Evolutionary conservation across 2,113 vertebrate species (phyloP).

Genomic region (Brachyhypopomus occidentalis): DNA sequence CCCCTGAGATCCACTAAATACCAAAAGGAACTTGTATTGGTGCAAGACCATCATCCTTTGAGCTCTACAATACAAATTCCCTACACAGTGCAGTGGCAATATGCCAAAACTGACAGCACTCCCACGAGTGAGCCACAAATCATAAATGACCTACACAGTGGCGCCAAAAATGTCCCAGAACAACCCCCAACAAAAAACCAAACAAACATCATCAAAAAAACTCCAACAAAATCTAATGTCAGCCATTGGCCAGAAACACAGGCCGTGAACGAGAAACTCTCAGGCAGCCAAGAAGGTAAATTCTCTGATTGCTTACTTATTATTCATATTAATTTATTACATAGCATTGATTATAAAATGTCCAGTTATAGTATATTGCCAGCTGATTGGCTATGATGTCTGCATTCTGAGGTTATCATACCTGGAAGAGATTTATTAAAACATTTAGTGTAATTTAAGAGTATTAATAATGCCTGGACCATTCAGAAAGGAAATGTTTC

Average conservation of each 20-base stretch:
- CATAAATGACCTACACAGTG: background rate
- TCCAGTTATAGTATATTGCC: background rate
- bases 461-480: background rate
- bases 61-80: conserved; percentile 5
- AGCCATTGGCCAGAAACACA: conserved; percentile 32
- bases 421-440: conserved; percentile 4
- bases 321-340: conserved; percentile 3
- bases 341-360: background rate
- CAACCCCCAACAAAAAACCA: background rate
- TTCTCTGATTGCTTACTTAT: conserved; percentile 25
- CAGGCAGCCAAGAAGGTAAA: conserved; percentile 49
- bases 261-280: conserved; percentile 23
- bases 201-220: conserved; percentile 1
- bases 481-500: background rate
- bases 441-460: background rate
- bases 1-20: conserved; percentile 1
- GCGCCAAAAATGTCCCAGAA: conserved; percentile 2
- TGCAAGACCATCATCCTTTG: background rate
- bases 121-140: background rate
- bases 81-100: background rate
- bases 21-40: background rate
- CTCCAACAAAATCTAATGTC: conserved; percentile 25
- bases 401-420: background rate
- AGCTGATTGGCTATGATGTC: background rate
- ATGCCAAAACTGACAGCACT: background rate